Base-by-base conservation (phyloP, 2,797 vertebrate genomes). In the Thunnus albacares region DNA sequence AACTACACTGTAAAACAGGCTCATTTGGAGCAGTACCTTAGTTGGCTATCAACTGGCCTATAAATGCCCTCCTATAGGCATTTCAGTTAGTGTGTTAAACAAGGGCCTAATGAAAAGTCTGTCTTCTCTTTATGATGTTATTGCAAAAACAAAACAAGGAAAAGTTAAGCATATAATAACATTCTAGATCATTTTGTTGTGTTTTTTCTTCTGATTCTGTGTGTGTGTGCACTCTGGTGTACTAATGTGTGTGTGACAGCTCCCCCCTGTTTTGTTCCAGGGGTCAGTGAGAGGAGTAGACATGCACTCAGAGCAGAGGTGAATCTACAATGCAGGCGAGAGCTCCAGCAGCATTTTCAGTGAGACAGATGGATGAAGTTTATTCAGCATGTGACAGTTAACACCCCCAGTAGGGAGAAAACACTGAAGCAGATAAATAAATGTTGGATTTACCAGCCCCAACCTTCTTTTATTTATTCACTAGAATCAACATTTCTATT, bases 341-440 rank as follows among this genome's bases (percentile, higher is more conserved):
- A 47, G 51, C 87, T 79, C 72, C 75, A 59, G 52, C 75, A 78
- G 73, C 77, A 47, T 81, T 83, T 68, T 59, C 73, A 79, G 49
- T 61, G 72, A 89, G 81, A 92, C 90, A 93, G 92, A 94, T 93
- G 90, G 88, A 94, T 93, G 91, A 85, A 86, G 89, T 94, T 92
- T 94, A 94, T 94, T 92, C 93, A 89, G 81, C 85, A 83, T 93
- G 86, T 89, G 90, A 89, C 90, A 90, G 89, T 92, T 83, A 88
- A 90, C 83, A 85, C 74, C 80, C 81, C 89, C 80, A 75, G 74
- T 38, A 61, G 88, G 66, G 89, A 77, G 76, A 82, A 77, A 79
- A 83, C 83, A 85, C 84, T 89, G 78, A 81, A 83, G 84, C 28
- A 15, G 79, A 83, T 83, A 87, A 91, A 91, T 92, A 92, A 91